Evolutionary conservation across 2,113 vertebrate genomes (phyloP).

Genomic region (Syrrhaptes paradoxus): DNA sequence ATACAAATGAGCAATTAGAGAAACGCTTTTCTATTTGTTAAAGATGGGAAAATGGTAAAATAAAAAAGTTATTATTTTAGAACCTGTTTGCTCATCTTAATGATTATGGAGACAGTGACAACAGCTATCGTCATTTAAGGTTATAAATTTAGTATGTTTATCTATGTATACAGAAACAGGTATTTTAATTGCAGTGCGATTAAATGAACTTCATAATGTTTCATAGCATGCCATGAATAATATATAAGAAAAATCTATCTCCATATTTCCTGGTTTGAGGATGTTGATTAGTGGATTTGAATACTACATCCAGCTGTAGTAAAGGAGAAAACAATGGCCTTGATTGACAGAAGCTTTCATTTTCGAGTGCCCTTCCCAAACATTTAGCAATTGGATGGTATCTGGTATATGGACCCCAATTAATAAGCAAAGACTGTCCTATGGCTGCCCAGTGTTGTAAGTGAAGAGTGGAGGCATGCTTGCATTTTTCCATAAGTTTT

Average conservation of each 20-base stretch:
- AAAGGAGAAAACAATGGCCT: not conserved
- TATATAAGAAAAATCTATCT: conserved; percentile 14
- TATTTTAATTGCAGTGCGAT: conserved; percentile 40
- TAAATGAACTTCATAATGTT: conserved; percentile 26
- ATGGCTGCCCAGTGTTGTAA: not conserved
- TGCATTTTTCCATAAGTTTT: not conserved
- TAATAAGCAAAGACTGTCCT: not conserved
- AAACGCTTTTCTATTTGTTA: not conserved
- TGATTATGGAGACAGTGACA: not conserved
- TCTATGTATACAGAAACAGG: conserved; percentile 3
- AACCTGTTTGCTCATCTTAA: not conserved
- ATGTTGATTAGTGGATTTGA: not conserved
- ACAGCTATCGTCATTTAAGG: not conserved
- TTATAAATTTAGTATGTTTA: not conserved
- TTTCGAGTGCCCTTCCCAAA: not conserved
- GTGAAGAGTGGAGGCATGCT: not conserved
- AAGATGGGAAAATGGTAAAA: not conserved
- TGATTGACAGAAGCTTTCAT: not conserved
- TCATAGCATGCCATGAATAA: conserved; percentile 27
- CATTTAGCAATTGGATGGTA: too few relatives aligned
- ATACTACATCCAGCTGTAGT: not conserved
- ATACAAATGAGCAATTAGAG: not conserved
- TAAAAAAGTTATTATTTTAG: not conserved
- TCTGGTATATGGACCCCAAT: too few relatives aligned
- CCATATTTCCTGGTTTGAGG: not conserved